These are phyloP conservation scores for Terrapene triunguis DNA, from an alignment of 2,113 vertebrate species.

Conservation along the genomic window DNA sequence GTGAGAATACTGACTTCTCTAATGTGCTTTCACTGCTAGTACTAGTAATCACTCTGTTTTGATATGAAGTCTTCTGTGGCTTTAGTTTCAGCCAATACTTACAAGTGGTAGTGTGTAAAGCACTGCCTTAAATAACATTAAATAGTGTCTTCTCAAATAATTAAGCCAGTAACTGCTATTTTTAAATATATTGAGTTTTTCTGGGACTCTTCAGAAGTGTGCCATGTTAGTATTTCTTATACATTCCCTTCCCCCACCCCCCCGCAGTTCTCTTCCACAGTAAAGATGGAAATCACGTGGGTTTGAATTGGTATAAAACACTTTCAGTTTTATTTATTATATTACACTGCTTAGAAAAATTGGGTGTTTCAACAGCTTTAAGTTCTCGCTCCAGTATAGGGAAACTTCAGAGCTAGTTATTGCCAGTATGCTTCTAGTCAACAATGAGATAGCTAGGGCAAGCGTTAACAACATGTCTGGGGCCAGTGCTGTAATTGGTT, in stretches of 20 bases:
- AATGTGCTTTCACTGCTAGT: constrained; percentile 6
- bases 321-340: not conserved
- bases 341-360: not conserved
- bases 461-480: not conserved
- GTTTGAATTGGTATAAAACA: not conserved
- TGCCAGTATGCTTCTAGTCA: not conserved
- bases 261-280: not conserved
- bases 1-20: constrained; percentile 18
- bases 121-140: not conserved
- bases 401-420: not conserved
- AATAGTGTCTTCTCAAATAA: constrained; percentile 4
- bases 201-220: not conserved
- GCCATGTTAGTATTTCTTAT: not conserved
- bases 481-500: not conserved
- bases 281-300: not conserved
- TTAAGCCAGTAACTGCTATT: not conserved
- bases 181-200: not conserved
- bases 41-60: not conserved
- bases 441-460: not conserved
- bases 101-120: constrained; percentile 33
- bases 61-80: not conserved
- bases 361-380: not conserved
- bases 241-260: not conserved
- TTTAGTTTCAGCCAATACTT: not conserved
- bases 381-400: not conserved